Conservation (phyloP, 2,888 invertebrate species). For the Aromia moschata region DNA sequence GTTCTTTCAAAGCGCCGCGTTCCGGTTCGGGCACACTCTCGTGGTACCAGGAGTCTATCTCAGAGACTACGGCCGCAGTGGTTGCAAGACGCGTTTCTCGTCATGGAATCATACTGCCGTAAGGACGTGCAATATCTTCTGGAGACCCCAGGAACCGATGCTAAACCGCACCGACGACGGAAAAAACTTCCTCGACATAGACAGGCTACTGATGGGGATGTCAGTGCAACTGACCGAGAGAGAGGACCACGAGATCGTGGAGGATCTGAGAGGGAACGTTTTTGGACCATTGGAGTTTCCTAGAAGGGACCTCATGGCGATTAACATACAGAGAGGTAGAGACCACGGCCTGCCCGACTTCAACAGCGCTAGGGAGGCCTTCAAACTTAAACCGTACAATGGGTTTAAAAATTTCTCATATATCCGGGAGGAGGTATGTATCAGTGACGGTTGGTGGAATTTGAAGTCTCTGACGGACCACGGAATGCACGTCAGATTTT, state of each 20-base stretch:
- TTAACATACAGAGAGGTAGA: conserved; percentile 68
- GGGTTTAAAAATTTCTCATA: conserved; percentile 49
- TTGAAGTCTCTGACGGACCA: too few relatives aligned
- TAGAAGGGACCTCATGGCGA: conserved; percentile 68
- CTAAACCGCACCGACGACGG: conserved; percentile 45
- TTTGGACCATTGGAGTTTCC: conserved; percentile 70
- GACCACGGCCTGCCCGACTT: conserved; percentile 71
- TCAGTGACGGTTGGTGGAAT: too few relatives aligned
- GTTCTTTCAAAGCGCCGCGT: conserved; percentile 70
- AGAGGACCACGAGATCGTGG: conserved; percentile 68
- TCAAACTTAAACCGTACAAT: conserved; percentile 53
- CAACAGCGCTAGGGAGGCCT: conserved; percentile 66
- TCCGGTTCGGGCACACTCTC: conserved; percentile 70
- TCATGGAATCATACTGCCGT: conserved; percentile 54
- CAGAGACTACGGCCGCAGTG: conserved; percentile 60
- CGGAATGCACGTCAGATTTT: too few relatives aligned
- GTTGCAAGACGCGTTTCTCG: conserved; percentile 53
- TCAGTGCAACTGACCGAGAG: conserved; percentile 65
- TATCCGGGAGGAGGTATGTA: conserved; percentile 25
- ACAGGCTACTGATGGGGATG: conserved; percentile 68
- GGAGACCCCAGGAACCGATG: conserved; percentile 64
- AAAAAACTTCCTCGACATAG: conserved; percentile 60
- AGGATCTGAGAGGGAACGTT: conserved; percentile 68
- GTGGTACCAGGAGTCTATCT: conserved; percentile 68
- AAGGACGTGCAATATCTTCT: conserved; percentile 67